These are phyloP conservation scores for Pyrrhia umbra DNA, from an alignment of 2,888 invertebrate species.

Conservation along the genomic window DNA sequence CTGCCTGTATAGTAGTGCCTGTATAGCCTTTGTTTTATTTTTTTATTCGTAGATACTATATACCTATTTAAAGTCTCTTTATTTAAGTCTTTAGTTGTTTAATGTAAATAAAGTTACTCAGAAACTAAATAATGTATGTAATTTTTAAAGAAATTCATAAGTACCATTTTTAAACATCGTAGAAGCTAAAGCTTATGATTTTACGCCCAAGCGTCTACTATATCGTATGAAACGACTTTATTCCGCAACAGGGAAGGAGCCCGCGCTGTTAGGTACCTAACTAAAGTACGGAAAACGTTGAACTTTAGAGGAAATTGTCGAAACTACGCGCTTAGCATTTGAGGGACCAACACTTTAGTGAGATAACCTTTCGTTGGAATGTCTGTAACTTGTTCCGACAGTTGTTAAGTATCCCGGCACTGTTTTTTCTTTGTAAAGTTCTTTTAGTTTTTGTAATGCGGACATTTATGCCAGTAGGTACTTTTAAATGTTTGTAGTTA, in stretches of 20 bases:
- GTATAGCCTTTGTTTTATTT: too few species aligned
- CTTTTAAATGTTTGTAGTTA: conserved; percentile 8
- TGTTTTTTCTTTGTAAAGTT: conserved; percentile 31
- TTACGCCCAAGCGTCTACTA: conserved; percentile 58
- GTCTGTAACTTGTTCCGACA: conserved; percentile 58
- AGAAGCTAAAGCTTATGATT: conserved; percentile 57
- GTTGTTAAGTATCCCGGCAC: conserved; percentile 43
- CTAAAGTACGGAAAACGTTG: conserved; percentile 70
- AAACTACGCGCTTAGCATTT: conserved; percentile 70
- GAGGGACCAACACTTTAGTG: conserved; percentile 65
- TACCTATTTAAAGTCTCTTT: too few species aligned
- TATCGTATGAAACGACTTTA: conserved; percentile 68
- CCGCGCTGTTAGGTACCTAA: conserved; percentile 65
- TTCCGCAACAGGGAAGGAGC: conserved; percentile 69
- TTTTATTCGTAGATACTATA: too few species aligned
- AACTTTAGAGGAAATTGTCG: conserved; percentile 73
- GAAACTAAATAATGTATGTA: neutral
- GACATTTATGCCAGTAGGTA: neutral
- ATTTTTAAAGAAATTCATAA: neutral
- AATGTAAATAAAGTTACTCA: too few species aligned
- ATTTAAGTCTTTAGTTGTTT: too few species aligned
- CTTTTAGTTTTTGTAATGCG: conserved; percentile 5
- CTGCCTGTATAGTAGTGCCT: too few species aligned
- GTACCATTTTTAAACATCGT: neutral
- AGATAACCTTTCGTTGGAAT: conserved; percentile 70